These are phyloP conservation scores for Cryptotermes secundus DNA, from an alignment of 1,140 invertebrate species.

Conservation along the genomic window DNA sequence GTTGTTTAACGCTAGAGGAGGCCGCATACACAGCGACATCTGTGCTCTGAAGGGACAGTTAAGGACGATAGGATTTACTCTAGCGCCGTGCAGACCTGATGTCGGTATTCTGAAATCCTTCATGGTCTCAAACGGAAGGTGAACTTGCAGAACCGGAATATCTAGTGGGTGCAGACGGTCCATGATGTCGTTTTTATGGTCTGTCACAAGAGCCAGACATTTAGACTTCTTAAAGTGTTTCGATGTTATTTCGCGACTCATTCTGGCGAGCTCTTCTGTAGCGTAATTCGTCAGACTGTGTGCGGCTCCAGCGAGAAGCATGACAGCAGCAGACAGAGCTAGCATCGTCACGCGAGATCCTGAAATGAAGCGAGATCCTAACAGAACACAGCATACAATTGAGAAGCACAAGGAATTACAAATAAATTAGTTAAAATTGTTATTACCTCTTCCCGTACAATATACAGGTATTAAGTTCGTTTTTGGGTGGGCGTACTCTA, in stretches of 20 bases:
- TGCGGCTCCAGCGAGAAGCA: background rate
- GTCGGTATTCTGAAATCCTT: background rate
- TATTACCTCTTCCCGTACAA: no score
- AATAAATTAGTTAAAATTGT: no score
- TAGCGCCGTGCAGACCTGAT: no score
- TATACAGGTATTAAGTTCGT: no score
- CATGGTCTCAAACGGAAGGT: background rate
- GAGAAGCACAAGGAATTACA: no score
- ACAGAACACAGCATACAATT: no score
- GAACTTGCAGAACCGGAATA: background rate
- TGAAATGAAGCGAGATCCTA: no score
- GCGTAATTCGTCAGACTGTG: background rate
- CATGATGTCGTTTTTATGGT: background rate
- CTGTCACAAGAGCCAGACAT: background rate
- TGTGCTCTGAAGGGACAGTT: no score
- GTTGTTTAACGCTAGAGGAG: no score
- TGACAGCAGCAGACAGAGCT: background rate
- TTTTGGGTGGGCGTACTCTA: no score
- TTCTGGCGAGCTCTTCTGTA: background rate
- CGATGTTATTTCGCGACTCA: background rate
- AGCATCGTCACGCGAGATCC: background rate
- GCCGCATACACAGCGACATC: no score
- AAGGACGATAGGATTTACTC: no score
- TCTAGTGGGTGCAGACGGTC: background rate
- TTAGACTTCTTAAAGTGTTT: background rate